Percentiles rank a stretch among this genome's conserved stretches.
Conservation (phyloP, 2,113 vertebrate genomes). For the Sterna hirundo region DNA sequence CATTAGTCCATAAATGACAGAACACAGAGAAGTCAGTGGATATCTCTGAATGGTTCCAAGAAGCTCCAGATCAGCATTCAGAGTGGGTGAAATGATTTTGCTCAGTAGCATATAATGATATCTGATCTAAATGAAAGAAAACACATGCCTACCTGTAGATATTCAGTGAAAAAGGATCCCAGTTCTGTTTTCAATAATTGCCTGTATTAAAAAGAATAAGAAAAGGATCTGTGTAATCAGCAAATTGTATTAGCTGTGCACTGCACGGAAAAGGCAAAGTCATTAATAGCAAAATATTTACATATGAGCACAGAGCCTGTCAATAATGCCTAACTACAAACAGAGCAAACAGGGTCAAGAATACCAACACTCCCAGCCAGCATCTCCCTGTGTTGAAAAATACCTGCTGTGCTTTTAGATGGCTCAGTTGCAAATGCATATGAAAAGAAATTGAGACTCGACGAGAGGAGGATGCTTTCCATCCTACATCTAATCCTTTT, state of each 20-base stretch:
- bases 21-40: not conserved
- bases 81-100: not conserved
- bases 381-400: not conserved
- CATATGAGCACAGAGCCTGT: not conserved
- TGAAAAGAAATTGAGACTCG: not conserved
- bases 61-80: not conserved
- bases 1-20: not conserved
- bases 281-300: not conserved
- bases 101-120: not conserved
- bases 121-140: not conserved
- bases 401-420: not conserved
- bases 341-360: not conserved
- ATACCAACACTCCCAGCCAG: not conserved
- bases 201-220: conserved; percentile 69
- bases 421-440: not conserved
- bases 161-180: conserved; percentile 96
- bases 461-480: not conserved
- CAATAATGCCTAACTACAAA: not conserved
- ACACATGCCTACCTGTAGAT: conserved; percentile 84
- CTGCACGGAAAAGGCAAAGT: not conserved
- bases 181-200: conserved; percentile 96
- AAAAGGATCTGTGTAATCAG: not conserved
- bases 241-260: not conserved
- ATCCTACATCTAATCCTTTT: not conserved
- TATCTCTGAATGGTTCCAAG: not conserved